Conservation (phyloP, 1,140 invertebrate genomes). For the Cydia pomonella region DNA sequence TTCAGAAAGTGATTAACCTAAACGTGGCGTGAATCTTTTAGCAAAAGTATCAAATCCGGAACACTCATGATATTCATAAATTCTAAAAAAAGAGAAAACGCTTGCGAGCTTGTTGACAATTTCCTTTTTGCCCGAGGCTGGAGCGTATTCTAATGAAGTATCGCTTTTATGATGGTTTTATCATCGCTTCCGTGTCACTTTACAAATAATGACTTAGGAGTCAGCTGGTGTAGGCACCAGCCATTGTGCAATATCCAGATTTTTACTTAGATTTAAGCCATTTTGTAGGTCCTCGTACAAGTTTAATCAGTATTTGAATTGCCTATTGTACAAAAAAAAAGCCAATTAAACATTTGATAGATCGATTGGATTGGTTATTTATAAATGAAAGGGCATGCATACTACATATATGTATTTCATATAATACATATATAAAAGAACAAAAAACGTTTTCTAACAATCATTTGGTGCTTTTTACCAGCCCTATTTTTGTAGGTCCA, state of each 20-base stretch:
- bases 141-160: constrained; percentile 28
- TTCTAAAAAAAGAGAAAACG: not conserved
- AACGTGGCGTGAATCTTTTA: not conserved
- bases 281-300: not conserved
- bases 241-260: not conserved
- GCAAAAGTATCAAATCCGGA: not conserved
- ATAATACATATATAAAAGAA: too few species aligned
- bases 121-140: not conserved
- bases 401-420: too few species aligned
- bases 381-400: too few species aligned
- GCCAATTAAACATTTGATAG: too few species aligned
- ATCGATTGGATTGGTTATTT: too few species aligned
- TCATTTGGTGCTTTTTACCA: too few species aligned
- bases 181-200: constrained; percentile 16
- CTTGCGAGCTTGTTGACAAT: constrained; percentile 7
- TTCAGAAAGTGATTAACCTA: not conserved
- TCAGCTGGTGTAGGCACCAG: too few species aligned
- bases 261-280: not conserved
- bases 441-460: too few species aligned
- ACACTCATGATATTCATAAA: not conserved
- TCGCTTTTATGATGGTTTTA: constrained; percentile 29
- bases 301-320: not conserved
- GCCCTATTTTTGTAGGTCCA: too few species aligned
- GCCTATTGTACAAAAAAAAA: not conserved
- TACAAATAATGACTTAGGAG: not conserved